phyloP scores from a whole-genome alignment of 1,140 invertebrate genomes.

The Listronotus oregonensis region DNA sequence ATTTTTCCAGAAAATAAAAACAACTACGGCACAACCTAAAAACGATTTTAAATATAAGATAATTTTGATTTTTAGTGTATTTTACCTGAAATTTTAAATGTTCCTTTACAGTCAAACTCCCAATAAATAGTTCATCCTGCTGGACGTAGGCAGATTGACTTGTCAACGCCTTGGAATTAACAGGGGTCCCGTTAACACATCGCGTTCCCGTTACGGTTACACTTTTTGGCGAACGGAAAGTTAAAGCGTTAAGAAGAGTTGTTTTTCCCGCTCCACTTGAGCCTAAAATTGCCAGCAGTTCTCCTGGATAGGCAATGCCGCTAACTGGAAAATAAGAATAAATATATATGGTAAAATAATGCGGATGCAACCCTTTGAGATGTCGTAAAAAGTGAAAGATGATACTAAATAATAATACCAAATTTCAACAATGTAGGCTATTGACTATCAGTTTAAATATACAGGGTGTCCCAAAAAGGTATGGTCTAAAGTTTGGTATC shows the following conservation, averaged over 20 bases:
- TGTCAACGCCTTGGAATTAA: conserved; percentile 70
- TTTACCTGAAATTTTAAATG: conserved; percentile 85
- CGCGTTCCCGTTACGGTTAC: conserved; percentile 73
- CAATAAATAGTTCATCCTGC: conserved; percentile 93
- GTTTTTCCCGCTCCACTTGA: conserved; percentile 96
- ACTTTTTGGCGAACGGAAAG: conserved; percentile 72
- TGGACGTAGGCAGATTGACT: conserved; percentile 92
- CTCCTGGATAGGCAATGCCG: conserved; percentile 86
- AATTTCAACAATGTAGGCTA: too few relatives aligned
- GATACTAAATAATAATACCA: too few relatives aligned
- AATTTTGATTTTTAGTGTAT: background rate
- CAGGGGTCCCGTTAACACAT: conserved; percentile 72
- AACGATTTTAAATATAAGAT: too few relatives aligned
- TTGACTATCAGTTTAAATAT: too few relatives aligned
- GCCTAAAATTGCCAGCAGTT: conserved; percentile 91
- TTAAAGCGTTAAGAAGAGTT: conserved; percentile 89
- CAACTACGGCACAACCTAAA: too few relatives aligned
- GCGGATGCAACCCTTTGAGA: background rate
- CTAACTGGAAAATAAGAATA: conserved; percentile 67
- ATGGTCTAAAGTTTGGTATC: too few relatives aligned
- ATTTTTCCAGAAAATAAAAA: too few relatives aligned
- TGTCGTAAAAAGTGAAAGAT: too few relatives aligned
- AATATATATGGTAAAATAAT: background rate
- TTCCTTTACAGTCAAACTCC: conserved; percentile 87
- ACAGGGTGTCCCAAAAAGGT: too few relatives aligned